These are phyloP conservation scores for Ennomos erosarius DNA, from an alignment of 2,888 invertebrate genomes.

Conservation along the genomic window DNA sequence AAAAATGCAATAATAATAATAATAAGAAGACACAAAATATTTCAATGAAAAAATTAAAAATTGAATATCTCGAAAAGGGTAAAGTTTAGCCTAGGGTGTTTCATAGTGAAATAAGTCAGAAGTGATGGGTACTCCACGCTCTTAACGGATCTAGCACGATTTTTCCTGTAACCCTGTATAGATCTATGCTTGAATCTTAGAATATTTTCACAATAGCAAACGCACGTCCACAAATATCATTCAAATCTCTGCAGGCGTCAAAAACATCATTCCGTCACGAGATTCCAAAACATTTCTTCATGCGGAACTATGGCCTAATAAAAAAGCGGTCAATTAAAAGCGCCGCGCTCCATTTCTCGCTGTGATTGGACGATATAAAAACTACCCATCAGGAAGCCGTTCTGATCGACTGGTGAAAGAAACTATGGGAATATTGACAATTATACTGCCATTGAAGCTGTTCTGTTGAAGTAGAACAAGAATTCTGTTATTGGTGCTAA, in stretches of 20 bases:
- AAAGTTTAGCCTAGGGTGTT: no score
- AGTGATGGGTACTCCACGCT: no score
- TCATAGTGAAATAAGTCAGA: no score
- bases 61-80: no score
- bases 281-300: slow-evolving; percentile 42
- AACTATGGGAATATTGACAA: slow-evolving; percentile 52
- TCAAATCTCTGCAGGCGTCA: slow-evolving; percentile 11
- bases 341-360: slow-evolving; percentile 69
- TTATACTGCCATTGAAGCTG: slow-evolving; percentile 12
- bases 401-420: slow-evolving; percentile 58
- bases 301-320: slow-evolving; percentile 58
- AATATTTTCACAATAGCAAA: background rate
- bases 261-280: slow-evolving; percentile 31
- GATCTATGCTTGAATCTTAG: no score
- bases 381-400: slow-evolving; percentile 65
- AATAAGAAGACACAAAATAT: no score
- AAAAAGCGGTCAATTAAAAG: slow-evolving; percentile 67
- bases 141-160: no score
- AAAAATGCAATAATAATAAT: no score
- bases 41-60: no score
- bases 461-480: no score
- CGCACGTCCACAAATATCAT: slow-evolving; percentile 1
- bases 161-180: no score
- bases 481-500: no score
- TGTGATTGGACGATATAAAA: slow-evolving; percentile 67